Evolutionary conservation across 1,140 invertebrate species (phyloP), one percentile per base, ranked within the genome.

Genomic region (Conopomorpha cramerella): DNA sequence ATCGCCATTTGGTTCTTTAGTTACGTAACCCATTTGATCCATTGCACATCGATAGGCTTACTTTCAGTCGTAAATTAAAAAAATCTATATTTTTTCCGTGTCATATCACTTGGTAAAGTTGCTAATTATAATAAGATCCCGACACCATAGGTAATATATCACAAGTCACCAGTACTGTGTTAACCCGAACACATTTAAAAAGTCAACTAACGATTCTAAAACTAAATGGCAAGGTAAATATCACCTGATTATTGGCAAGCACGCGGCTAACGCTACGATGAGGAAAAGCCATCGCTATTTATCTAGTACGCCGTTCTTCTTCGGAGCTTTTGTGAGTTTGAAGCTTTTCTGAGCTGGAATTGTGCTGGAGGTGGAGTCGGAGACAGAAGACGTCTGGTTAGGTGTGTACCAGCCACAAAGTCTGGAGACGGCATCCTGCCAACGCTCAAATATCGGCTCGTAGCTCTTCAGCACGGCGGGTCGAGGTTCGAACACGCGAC

Each of bases 351-450:
- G 54, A 16, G 58, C 47, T 0, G 51, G 50, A 0, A 57, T 28
- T 0, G 51, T 41, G 23, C 30, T 55, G 8, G 31, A 43, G 16
- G 48, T 54, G 0, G 55, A 52, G 18, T 59, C 59, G 0, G 53
- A 40, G 2, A 61, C 26, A 14, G 41, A 35, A 6, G 36, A 29
- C 7, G 35, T 31, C 2, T 47, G 38, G 8, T 40, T 45, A 4
- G 53, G 49, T 8, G 34, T 31, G 51, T 88, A 88, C 87, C 87
- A 90, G 19, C 82, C 73, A 34, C 81, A 79, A 53, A 89, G 86
- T 12, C 89, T 74, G 28, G 82, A 68, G 0, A 90, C 76, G 1
- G 88, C 88, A 44, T 81, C 76, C 51, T 82, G 81, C 90, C 89
- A 92, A 34, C 83, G 64, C 0, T 44, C 36, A 33, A 86, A 58